phyloP scores from a whole-genome alignment of 2,113 vertebrate genomes.

The Drymodes brunneopygia region DNA sequence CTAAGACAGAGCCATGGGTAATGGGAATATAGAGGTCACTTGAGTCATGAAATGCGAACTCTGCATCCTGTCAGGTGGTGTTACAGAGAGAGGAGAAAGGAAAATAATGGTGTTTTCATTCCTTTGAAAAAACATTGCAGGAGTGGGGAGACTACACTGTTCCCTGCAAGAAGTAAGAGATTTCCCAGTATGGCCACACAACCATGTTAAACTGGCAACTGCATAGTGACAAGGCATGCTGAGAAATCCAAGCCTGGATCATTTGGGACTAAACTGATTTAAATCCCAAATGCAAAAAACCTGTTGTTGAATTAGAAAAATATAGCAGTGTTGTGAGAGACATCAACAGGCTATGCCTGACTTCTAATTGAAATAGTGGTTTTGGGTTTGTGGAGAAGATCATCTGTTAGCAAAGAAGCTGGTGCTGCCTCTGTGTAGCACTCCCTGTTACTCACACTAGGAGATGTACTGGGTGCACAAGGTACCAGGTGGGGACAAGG shows the following conservation, averaged over 20 bases:
- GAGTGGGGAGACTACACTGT: neutral
- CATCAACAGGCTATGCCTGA: neutral
- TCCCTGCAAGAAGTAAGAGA: neutral
- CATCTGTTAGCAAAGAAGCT: neutral
- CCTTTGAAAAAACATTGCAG: neutral
- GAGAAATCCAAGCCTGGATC: neutral
- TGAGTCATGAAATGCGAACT: neutral
- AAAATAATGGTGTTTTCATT: neutral
- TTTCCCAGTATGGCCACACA: neutral
- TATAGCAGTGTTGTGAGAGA: neutral
- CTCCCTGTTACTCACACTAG: neutral
- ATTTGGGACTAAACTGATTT: neutral
- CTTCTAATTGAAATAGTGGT: neutral
- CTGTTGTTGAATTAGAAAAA: neutral
- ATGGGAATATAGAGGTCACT: slow-evolving; percentile 36
- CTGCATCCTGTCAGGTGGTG: slow-evolving; percentile 33
- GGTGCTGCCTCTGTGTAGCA: neutral
- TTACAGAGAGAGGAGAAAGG: neutral
- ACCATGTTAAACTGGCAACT: neutral
- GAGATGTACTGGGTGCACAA: neutral
- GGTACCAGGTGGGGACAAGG: neutral
- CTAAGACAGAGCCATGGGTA: neutral
- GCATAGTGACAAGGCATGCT: neutral
- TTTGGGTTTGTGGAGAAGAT: neutral
- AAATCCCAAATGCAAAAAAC: neutral